Evolutionary conservation across 2,888 invertebrate genomes (phyloP).

Genomic region (Copidosoma aretas): DNA sequence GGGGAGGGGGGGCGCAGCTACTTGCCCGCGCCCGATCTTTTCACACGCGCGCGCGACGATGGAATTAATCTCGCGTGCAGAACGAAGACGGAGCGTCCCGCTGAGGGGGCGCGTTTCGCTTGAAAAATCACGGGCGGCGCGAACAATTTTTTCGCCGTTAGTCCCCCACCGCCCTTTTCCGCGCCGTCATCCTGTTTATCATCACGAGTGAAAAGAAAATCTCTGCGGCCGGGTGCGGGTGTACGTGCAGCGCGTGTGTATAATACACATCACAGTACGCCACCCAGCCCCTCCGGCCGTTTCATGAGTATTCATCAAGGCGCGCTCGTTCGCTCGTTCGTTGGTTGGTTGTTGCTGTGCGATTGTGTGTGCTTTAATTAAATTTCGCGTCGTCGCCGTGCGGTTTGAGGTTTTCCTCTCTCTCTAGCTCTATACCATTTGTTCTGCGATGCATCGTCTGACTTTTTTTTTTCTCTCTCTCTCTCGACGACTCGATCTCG

Average conservation of each 20-base stretch:
- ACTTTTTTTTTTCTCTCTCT: not conserved
- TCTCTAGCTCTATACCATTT: conserved; percentile 5
- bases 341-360: not conserved
- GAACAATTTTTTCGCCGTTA: conserved; percentile 37
- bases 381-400: conserved; percentile 29
- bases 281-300: not conserved
- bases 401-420: conserved; percentile 17
- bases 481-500: not conserved
- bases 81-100: conserved; percentile 43
- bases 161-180: not conserved
- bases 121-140: conserved; percentile 29
- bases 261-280: conserved; percentile 27
- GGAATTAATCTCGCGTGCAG: conserved; percentile 49
- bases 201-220: conserved; percentile 40
- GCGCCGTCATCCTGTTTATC: conserved; percentile 35
- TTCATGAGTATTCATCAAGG: conserved; percentile 41
- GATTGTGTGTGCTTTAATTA: conserved; percentile 33
- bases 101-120: conserved; percentile 21
- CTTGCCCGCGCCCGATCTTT: not conserved
- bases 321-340: not conserved
- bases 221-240: conserved; percentile 39
- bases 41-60: conserved; percentile 32
- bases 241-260: conserved; percentile 27
- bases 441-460: not conserved
- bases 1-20: not conserved